Base-by-base conservation (phyloP, 2,888 invertebrate species). In the Hydrotaea diabolus region DNA sequence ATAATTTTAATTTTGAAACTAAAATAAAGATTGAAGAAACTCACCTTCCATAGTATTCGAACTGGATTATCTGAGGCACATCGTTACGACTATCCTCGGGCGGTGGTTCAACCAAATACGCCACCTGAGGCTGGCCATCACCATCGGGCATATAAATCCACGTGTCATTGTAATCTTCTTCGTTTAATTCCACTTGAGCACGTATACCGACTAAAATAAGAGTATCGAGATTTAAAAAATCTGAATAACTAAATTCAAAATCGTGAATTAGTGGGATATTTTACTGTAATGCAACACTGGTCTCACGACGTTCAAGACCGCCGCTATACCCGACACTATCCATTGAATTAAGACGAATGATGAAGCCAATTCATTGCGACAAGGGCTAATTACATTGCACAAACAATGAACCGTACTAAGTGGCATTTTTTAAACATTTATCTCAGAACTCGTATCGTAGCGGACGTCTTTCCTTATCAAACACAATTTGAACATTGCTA, bases 71-170 rank as follows among this genome's bases (percentile, higher is more conserved):
- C 75, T 89, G 89, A n/a, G 88, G 89, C 73, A 88, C 64, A 39
- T 86, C 88, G 13, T 87, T 88, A 15, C 89, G 89, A 74, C 89
- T 86, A n/a, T 77, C 88, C 39, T 89, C 90, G 19, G 89, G 88
- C 2, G 91, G 90, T 7, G 91, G 91, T 82, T 91, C 90, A 2
- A 90, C 89, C 69, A 92, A 86, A 86, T 91, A 92, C 2, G 91
- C 91, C 64, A 92, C 90, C 85, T 92, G 90, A 0, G 91, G 90
- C 2, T 90, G 88, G 4, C 92, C 93, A 85, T 91, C 89, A 0
- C 92, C 92, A 87, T 93, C 91, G 19, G 93, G 91, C 92, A 92
- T 92, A 79, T 92, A 92, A 66, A 92, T 90, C 92, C 92, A 92
- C 7, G 93, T 92, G 78, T 88, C 89, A 57, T 91, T 92, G 86